Base-by-base conservation (phyloP, 1,140 invertebrate genomes). In the Atta cephalotes region DNA sequence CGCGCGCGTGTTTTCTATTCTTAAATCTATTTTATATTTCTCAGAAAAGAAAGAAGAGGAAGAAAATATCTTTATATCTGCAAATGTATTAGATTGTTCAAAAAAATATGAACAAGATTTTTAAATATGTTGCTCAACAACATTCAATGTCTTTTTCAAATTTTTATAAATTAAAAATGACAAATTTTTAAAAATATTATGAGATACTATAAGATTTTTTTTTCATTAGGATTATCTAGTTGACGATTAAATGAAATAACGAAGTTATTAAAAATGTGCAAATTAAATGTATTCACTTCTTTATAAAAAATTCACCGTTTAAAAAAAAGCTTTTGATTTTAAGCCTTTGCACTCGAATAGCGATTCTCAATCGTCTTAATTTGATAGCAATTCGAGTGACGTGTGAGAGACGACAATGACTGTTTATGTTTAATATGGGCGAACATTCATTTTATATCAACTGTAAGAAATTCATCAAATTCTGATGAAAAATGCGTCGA, bases 1-100 rank as follows among this genome's bases (percentile, higher is more conserved):
- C 18, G 28, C 18, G 6, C 14, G 6, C 7, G 6, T 18, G 14
- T 80, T 80, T 80, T 9, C n/a, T 80, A 71, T 58, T 70, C 18
- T 71, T 9, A 71, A 25, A 71, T 35, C 21, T 45, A 7, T 82
- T 72, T 82, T 45, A 58, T 60, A 72, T 51, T 81, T 60, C 16
- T 62, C 18, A 21, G 0, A 60, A 7, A 1, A 58, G 9, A 10
- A 35, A 14, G 16, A 56, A n/a, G 21, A 31, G 45, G 14, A 14
- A 56, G 25, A 18, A 49, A 60, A 74, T 21, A n/a, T 5, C 6
- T 31, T 31, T 25, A 3, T 28, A 53, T 1, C 28, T 53, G 51
- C 35, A 60, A 72, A 58, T 68, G n/a, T 45, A 68, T 7, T n/a
- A 31, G 28, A 16, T 66, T 39, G 16, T 66, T 66, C 31, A 35